phyloP scores from a whole-genome alignment of 2,888 invertebrate genomes.

The Gortyna flavago region DNA sequence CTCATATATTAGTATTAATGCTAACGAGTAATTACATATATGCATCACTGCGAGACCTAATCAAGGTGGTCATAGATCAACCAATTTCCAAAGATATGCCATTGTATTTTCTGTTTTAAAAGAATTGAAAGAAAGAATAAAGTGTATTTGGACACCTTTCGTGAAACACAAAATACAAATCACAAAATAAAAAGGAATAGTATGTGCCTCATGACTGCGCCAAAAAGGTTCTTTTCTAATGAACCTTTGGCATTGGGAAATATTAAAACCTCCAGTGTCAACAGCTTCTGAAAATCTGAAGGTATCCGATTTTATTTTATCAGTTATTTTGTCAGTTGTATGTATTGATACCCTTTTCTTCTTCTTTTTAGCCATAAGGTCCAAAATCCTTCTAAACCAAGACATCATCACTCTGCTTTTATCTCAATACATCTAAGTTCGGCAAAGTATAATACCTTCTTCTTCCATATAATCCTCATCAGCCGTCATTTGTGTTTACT shows the following conservation, averaged over 20 bases:
- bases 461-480: background rate
- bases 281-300: background rate
- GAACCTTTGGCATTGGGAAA: too few relatives aligned
- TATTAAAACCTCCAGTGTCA: background rate
- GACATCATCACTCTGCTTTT: background rate
- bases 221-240: too few relatives aligned
- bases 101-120: background rate
- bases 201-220: too few relatives aligned
- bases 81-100: background rate
- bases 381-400: background rate
- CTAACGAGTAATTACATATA: conserved; percentile 50
- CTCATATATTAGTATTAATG: conserved; percentile 39
- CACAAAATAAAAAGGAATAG: background rate
- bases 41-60: conserved; percentile 31
- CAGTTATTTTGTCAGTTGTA: background rate
- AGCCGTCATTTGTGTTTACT: background rate
- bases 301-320: background rate
- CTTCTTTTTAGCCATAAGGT: background rate
- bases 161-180: background rate
- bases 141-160: background rate
- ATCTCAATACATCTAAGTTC: background rate
- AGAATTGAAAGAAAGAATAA: too few relatives aligned
- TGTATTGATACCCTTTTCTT: background rate
- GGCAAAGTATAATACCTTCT: background rate
- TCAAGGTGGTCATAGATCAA: conserved; percentile 48